A percentile compares a stretch with the other conserved stretches of the same genome.
Evolutionary conservation across 2,888 invertebrate genomes (phyloP).

Genomic region (Morpho deidamia): DNA sequence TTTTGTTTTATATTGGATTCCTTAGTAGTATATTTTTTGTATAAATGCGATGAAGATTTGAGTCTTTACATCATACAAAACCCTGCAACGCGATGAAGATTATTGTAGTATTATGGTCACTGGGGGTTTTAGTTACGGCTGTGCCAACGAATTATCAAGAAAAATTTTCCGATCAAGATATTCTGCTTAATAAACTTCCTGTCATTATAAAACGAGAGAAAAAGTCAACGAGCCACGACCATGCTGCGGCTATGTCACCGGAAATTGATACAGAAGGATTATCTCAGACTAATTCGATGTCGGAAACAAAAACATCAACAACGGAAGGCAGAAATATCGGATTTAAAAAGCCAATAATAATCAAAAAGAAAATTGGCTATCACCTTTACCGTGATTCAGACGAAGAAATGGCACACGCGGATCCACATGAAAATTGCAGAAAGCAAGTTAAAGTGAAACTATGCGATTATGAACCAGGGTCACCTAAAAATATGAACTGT

Average conservation of each 20-base stretch:
- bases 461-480: slow-evolving; percentile 44
- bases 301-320: slow-evolving; percentile 20
- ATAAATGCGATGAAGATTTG: slow-evolving; percentile 46
- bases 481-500: slow-evolving; percentile 32
- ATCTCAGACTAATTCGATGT: slow-evolving; percentile 5
- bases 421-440: slow-evolving; percentile 48
- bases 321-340: slow-evolving; percentile 35
- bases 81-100: slow-evolving; percentile 57
- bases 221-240: slow-evolving; percentile 40
- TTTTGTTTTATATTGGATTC: slow-evolving; percentile 35
- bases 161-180: slow-evolving; percentile 28
- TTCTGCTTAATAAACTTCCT: slow-evolving; percentile 24
- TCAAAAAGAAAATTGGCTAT: slow-evolving; percentile 55
- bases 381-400: slow-evolving; percentile 56
- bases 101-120: slow-evolving; percentile 50
- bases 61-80: slow-evolving; percentile 43
- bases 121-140: slow-evolving; percentile 47
- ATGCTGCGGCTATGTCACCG: slow-evolving; percentile 15
- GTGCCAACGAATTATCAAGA: slow-evolving; percentile 46
- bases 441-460: slow-evolving; percentile 59
- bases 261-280: slow-evolving; percentile 11
- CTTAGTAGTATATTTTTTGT: slow-evolving; percentile 38
- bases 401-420: slow-evolving; percentile 48
- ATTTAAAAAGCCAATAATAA: slow-evolving; percentile 50
- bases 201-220: slow-evolving; percentile 39